Base-by-base conservation (phyloP, 2,797 vertebrate species). In the Paedocypris micromegethes region DNA sequence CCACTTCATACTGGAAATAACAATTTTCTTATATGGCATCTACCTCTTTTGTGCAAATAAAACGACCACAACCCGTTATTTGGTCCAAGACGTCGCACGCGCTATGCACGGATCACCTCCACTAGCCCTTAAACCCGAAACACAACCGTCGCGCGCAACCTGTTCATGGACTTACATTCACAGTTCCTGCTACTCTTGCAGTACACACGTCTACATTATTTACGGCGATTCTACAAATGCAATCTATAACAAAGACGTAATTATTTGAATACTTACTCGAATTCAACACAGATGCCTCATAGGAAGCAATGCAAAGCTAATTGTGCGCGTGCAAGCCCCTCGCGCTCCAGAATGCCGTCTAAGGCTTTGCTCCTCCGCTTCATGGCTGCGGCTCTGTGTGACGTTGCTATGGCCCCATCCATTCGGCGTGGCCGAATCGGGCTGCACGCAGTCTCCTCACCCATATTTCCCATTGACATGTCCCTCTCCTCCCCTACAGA, bases 341-440 rank as follows among this genome's bases (percentile, higher is more conserved):
- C 87, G 87, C 83, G 79, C 79, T 50, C 77, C 74, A 51, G 80
- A 81, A 78, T 82, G 81, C 79, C 82, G 83, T 78, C 79, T 71
- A 75, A 79, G 79, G 79, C 80, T 62, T 77, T 58, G 85, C 81
- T 88, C 85, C 82, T 75, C 83, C 75, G 83, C 85, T 85, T 82
- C 88, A 84, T 88, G 89, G 87, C 82, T 87, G 90, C 89, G 66
- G 87, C 86, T 83, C 80, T 56, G 54, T 71, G 86, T 95, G 93
- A 94, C 92, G 92, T 92, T 80, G 86, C 83, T 76, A 72, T 74
- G 78, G 84, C 81, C 81, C 87, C 88, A 81, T 91, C 92, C 91
- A 92, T 89, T 93, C 92, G 93, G 90, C 82, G 84, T 83, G 86
- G 81, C 82, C 82, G 82, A 76, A 81, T 83, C 77, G 86, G 85